Conservation (phyloP, 2,113 vertebrate species). For the Shinisaurus crocodilurus region DNA sequence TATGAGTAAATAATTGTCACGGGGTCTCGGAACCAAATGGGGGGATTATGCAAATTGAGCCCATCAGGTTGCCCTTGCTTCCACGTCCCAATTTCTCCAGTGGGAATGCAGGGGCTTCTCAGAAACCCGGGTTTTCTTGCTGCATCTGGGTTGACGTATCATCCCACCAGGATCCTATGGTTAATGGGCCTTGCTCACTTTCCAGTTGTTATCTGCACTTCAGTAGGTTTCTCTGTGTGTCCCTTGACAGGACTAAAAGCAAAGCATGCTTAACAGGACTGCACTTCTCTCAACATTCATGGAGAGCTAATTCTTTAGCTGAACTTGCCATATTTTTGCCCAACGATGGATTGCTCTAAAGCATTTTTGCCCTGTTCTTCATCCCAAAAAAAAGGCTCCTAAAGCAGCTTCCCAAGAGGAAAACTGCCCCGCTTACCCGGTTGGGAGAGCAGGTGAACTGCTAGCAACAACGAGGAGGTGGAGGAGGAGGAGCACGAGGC, state of each 20-base stretch:
- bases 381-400: neutral
- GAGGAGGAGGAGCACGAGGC: too few species aligned
- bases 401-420: neutral
- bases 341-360: too few species aligned
- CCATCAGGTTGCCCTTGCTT: constrained; percentile 2
- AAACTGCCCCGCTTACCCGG: too few species aligned
- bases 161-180: neutral
- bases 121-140: too few species aligned
- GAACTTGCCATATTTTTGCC: neutral
- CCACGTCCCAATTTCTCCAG: neutral
- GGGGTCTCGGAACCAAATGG: neutral
- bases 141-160: neutral
- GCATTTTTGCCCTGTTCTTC: neutral
- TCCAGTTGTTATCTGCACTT: neutral
- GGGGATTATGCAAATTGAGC: neutral
- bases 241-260: neutral
- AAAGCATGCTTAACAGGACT: neutral
- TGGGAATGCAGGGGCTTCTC: neutral
- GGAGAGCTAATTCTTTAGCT: neutral
- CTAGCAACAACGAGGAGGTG: too few species aligned
- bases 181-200: neutral
- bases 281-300: neutral
- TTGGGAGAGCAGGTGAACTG: too few species aligned
- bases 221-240: neutral
- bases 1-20: neutral